Percentiles rank a stretch among this genome's conserved stretches.
These are phyloP conservation scores for Micrasema minimum DNA, from an alignment of 1,140 invertebrate genomes.

Conservation along the genomic window DNA sequence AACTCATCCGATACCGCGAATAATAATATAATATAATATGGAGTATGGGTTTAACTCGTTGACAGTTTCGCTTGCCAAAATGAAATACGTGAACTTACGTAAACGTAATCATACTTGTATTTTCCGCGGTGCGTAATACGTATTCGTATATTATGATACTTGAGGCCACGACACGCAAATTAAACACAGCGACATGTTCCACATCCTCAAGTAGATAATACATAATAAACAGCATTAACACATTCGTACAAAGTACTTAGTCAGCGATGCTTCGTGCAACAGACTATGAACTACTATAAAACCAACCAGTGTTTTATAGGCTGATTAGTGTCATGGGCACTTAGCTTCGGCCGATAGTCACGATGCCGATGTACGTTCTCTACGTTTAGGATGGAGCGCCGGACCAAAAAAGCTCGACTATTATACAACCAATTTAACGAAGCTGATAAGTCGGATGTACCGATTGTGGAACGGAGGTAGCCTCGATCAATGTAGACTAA, in stretches of 20 bases:
- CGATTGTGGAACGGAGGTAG: too few species aligned
- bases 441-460: too few species aligned
- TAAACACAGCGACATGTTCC: too few species aligned
- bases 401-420: too few species aligned
- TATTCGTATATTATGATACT: too few species aligned
- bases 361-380: too few species aligned
- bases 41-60: not conserved
- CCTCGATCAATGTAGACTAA: too few species aligned
- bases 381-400: too few species aligned
- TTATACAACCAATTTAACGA: too few species aligned
- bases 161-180: not conserved
- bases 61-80: slow-evolving; percentile 3
- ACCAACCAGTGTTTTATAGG: not conserved
- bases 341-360: slow-evolving; percentile 15
- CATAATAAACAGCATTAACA: not conserved
- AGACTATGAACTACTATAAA: slow-evolving; percentile 6
- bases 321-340: slow-evolving; percentile 25
- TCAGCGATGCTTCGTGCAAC: not conserved
- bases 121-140: too few species aligned
- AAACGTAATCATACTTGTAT: too few species aligned
- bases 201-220: not conserved
- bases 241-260: not conserved
- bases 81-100: too few species aligned
- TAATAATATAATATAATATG: not conserved
- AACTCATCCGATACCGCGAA: not conserved